Conservation (phyloP, 2,113 vertebrate genomes). For the Daubentonia madagascariensis region DNA sequence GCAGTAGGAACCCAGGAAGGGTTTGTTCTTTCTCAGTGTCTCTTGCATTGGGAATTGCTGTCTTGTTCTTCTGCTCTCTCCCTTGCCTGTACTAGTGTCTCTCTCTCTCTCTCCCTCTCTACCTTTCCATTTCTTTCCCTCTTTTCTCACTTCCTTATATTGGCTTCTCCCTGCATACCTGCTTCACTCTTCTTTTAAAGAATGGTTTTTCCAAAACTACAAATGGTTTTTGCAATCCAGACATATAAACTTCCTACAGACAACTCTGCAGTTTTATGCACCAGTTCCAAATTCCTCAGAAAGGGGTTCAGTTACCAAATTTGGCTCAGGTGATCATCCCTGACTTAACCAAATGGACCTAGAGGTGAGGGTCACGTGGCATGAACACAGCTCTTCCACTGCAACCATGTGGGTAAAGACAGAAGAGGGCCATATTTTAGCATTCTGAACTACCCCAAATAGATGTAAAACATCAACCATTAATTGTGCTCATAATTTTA, state of each 20-base stretch:
- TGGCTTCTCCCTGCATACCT: not conserved
- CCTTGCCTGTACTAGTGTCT: no score
- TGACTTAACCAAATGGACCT: not conserved
- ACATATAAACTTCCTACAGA: not conserved
- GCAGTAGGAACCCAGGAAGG: not conserved
- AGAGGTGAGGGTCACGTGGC: not conserved
- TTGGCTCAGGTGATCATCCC: not conserved
- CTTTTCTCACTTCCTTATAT: not conserved
- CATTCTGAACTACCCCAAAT: not conserved
- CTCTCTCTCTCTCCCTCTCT: no score
- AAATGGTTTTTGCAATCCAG: not conserved
- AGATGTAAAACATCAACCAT: not conserved
- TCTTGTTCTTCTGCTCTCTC: not conserved
- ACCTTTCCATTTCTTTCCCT: no score
- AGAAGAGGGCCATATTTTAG: not conserved
- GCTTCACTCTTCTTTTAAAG: not conserved
- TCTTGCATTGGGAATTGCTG: not conserved
- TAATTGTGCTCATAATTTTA: not conserved
- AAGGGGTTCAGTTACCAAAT: not conserved
- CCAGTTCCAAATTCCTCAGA: not conserved
- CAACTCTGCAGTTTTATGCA: no score
- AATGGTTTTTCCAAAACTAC: not conserved
- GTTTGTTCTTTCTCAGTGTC: not conserved
- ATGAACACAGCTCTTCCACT: not conserved
- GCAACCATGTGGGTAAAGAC: not conserved